phyloP scores from a whole-genome alignment of 1,140 invertebrate genomes.

The Hormaphis cornu region DNA sequence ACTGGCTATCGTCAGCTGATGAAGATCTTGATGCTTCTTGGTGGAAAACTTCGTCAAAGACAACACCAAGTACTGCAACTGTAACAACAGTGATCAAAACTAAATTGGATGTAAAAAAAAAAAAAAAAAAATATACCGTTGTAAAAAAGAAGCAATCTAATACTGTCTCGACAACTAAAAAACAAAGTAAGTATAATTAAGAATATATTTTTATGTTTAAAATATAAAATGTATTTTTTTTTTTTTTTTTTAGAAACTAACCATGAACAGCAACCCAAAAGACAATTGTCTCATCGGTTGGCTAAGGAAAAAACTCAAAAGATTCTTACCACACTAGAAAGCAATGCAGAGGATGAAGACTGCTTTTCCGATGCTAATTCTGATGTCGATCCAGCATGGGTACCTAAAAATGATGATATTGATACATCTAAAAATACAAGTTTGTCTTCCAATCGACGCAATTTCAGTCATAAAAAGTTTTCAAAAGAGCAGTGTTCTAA shows the following conservation, averaged over 20 bases:
- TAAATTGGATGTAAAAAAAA: neutral
- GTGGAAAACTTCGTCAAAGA: neutral
- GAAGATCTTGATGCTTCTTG: neutral
- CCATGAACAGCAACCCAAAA: slow-evolving; percentile 45
- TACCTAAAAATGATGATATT: slow-evolving; percentile 43
- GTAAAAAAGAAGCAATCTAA: neutral
- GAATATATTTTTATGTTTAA: neutral
- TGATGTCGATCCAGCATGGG: slow-evolving; percentile 52
- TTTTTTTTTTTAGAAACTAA: slow-evolving; percentile 2
- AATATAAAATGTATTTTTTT: neutral
- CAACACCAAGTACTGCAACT: neutral
- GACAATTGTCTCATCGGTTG: slow-evolving; percentile 54
- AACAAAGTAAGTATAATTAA: neutral
- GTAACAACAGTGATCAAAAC: neutral
- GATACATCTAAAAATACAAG: neutral
- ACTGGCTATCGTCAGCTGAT: neutral
- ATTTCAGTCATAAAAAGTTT: neutral
- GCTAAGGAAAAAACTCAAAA: slow-evolving; percentile 53
- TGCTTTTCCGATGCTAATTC: slow-evolving; percentile 24
- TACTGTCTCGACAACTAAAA: neutral
- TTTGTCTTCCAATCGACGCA: neutral
- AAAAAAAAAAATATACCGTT: neutral
- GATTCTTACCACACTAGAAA: slow-evolving; percentile 37
- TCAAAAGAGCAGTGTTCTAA: neutral
- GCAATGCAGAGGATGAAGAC: slow-evolving; percentile 41